phyloP scores from a whole-genome alignment of 2,113 vertebrate genomes.

The Perognathus longimembris region DNA sequence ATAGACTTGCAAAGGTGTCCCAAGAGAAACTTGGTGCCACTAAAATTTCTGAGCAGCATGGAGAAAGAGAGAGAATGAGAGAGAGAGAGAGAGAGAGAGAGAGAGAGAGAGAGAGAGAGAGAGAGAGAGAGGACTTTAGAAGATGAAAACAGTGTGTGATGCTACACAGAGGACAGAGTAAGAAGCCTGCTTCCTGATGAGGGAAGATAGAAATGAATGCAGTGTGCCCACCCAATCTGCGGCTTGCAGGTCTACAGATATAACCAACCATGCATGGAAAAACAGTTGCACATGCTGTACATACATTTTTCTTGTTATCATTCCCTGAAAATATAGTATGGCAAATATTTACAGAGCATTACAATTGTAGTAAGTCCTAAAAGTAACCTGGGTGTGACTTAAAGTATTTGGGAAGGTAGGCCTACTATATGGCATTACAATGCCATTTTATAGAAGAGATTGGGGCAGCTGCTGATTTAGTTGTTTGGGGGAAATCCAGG shows the following conservation, averaged over 20 bases:
- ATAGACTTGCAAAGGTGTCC: neutral
- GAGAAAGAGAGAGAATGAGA: neutral
- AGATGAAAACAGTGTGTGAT: rapidly evolving
- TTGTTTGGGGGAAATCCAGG: too few species aligned
- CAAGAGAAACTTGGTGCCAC: neutral
- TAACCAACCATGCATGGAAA: neutral
- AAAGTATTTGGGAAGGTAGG: neutral
- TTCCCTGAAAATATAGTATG: neutral
- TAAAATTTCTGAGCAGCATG: neutral
- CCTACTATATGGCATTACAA: neutral
- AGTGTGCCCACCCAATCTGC: neutral
- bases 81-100: too few species aligned
- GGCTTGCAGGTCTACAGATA: neutral
- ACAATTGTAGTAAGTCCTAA: neutral
- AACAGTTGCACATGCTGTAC: neutral
- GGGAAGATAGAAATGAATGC: too few species aligned
- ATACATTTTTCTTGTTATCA: neutral
- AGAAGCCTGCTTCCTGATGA: neutral
- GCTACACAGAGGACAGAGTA: neutral
- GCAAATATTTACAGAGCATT: neutral
- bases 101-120: too few species aligned
- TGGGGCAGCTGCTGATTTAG: neutral
- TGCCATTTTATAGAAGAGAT: neutral
- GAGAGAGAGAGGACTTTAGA: too few species aligned
- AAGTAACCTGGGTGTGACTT: neutral